Percentiles rank a stretch among this genome's conserved stretches.
Conservation (phyloP, 2,888 invertebrate species). For the Kuschelorhynchus macadamiae region DNA sequence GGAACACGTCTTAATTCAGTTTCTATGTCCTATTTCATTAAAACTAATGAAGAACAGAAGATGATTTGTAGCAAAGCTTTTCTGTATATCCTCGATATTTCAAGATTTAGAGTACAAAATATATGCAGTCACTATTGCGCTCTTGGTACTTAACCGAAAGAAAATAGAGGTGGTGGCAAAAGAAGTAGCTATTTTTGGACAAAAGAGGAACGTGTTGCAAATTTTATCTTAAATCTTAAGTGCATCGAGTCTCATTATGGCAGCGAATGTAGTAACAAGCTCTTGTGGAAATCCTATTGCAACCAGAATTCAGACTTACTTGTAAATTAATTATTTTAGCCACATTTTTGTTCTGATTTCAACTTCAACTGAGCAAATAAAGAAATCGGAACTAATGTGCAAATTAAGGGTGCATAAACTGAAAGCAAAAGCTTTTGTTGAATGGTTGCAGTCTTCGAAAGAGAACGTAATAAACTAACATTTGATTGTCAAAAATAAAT, state of each 20-base stretch:
- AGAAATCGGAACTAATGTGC: background rate
- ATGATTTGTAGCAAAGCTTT: constrained; percentile 8
- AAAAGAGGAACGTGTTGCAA: background rate
- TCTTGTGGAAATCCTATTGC: no score
- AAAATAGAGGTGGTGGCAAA: constrained; percentile 12
- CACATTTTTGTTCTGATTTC: background rate
- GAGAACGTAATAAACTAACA: constrained; percentile 5
- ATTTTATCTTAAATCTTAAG: background rate
- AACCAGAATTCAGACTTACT: no score
- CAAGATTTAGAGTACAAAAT: background rate
- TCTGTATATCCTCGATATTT: background rate
- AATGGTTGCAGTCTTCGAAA: background rate
- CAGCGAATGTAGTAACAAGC: background rate
- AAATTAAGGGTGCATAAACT: background rate
- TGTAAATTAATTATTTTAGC: no score
- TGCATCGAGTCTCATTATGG: constrained; percentile 12
- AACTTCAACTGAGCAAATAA: background rate
- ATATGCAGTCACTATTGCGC: background rate
- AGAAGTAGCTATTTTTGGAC: background rate
- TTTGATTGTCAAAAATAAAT: constrained; percentile 13
- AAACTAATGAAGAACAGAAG: background rate
- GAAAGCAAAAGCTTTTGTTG: background rate
- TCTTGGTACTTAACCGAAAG: background rate
- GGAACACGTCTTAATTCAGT: constrained; percentile 3
- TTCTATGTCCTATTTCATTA: constrained; percentile 2